Conservation (phyloP, 2,113 vertebrate species). For the Phyllostomus hastatus region DNA sequence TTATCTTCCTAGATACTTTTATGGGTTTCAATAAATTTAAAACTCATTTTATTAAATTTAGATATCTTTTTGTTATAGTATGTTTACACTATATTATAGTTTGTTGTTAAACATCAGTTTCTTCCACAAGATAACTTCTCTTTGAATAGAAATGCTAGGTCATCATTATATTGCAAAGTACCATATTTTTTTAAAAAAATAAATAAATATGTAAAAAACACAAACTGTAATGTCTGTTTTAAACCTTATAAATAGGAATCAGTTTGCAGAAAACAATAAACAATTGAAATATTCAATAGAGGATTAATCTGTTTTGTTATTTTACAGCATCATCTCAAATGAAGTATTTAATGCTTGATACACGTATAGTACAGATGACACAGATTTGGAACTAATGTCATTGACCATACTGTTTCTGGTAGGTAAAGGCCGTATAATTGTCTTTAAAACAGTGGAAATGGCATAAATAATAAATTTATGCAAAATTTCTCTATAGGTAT, state of each 20-base stretch:
- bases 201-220: neutral
- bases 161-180: neutral
- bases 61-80: neutral
- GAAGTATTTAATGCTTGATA: neutral
- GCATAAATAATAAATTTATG: neutral
- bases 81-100: neutral
- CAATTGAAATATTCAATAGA: neutral
- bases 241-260: conserved; percentile 52
- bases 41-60: neutral
- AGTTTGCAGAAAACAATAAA: conserved; percentile 18
- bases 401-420: neutral
- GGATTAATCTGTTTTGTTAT: neutral
- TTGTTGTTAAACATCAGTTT: neutral
- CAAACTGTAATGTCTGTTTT: neutral
- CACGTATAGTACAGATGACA: neutral
- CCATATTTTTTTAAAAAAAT: neutral
- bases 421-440: neutral
- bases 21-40: neutral
- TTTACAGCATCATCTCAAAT: neutral
- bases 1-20: neutral
- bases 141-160: neutral
- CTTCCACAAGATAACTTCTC: neutral
- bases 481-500: neutral
- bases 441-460: neutral
- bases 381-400: neutral